Base-by-base conservation (phyloP, 2,888 invertebrate species). In the Liopterus haemorrhoidalis region DNA sequence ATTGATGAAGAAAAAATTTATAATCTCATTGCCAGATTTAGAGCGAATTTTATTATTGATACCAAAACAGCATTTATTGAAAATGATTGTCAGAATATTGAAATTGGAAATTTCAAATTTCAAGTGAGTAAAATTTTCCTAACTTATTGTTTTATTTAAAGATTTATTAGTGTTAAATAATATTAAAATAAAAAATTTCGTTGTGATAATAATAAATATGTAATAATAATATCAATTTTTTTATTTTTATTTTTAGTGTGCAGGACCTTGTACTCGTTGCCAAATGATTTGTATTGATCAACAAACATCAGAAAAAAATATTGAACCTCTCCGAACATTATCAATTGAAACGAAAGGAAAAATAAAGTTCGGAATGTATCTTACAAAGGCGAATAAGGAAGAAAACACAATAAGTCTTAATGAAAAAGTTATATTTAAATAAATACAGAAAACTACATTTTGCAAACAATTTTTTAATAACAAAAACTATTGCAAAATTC, bases 261-360 rank as follows among this genome's bases (percentile, higher is more conserved):
- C 82, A 54, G 89, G 88, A 1, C 78, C 78, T 28, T 96, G 95
- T 61, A 82, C 81, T 1, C 78, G 96, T 41, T 97, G 96, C 63
- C 91, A 93, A 68, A 95, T 96, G 89, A 85, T 97, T 46, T 94
- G 95, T 64, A 85, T 95, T 49, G 85, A 96, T 67, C 95, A 93
- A 69, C 71, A 74, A 31, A 88, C 84, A 2, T 92, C 90, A 0
- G 71, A 79, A 53, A 87, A 82, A 59, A 85, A 85, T 0, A 74
- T 80, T 0, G 89, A 90, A 63, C 88, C 89, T 0, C 66, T 90
- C 8, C 73, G 81, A 51, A 84, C 87, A 1, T 75, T 90, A 53
- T 79, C 86, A 1, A 78, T 78, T 59, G 75, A 79, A 57, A 81
- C 85, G 59, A 74, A 76, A 46, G 87, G 88, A 2, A 87, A 86